Evolutionary conservation across 2,113 vertebrate species (phyloP).

Genomic region (Notarius quadriscutis): DNA sequence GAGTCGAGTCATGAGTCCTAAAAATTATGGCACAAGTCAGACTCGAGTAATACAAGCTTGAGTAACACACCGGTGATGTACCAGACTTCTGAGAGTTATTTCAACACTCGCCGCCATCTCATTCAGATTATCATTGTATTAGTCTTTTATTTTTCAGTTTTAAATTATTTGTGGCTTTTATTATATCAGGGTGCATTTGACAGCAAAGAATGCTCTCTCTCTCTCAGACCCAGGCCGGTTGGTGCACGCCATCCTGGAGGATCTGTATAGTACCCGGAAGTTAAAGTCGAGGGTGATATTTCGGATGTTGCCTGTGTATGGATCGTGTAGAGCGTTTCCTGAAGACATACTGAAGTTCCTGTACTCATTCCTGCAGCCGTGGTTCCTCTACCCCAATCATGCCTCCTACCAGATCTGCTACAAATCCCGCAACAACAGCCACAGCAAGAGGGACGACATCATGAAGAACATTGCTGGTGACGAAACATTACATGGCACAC

Average conservation of each 20-base stretch:
- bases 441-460: constrained; percentile 88
- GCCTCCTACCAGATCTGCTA: constrained; percentile 91
- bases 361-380: constrained; percentile 85
- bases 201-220: not conserved
- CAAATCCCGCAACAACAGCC: constrained; percentile 92
- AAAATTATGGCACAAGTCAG: too few species aligned
- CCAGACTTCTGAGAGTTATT: too few species aligned
- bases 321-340: constrained; percentile 89
- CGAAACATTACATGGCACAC: not conserved
- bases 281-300: constrained; percentile 78
- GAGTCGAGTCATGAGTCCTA: too few species aligned
- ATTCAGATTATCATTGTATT: too few species aligned
- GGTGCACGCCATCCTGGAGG: constrained; percentile 20
- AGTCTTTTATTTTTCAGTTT: too few species aligned
- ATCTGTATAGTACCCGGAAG: not conserved
- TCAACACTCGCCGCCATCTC: too few species aligned
- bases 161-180: too few species aligned
- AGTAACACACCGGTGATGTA: too few species aligned
- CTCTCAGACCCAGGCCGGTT: not conserved
- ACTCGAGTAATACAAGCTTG: too few species aligned
- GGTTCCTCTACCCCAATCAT: constrained; percentile 88
- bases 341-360: constrained; percentile 93
- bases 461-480: constrained; percentile 92
- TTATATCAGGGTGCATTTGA: too few species aligned
- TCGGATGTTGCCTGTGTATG: constrained; percentile 91